Conservation (phyloP, 2,888 invertebrate species). For the Lycocerus yunnanus region DNA sequence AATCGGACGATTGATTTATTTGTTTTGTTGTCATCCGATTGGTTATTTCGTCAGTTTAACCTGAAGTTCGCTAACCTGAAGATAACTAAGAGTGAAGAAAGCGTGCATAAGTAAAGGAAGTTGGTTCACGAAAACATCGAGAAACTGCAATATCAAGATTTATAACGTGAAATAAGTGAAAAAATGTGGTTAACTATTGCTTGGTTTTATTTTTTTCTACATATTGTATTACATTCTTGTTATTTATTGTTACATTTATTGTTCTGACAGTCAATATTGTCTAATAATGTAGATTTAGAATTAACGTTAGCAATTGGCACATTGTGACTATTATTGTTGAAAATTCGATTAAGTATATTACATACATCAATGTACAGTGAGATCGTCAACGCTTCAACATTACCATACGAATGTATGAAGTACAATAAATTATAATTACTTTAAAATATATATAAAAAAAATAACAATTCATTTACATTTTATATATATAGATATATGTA, state of each 20-base stretch:
- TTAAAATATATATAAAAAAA: constrained; percentile 2
- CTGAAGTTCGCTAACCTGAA: too few species aligned
- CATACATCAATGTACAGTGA: constrained; percentile 18
- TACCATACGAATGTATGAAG: background rate
- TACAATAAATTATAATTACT: background rate
- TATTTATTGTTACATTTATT: constrained; percentile 46
- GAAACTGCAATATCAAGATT: too few species aligned
- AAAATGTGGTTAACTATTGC: background rate
- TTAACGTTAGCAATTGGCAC: constrained; percentile 38
- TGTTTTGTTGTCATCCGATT: too few species aligned
- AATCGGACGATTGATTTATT: too few species aligned
- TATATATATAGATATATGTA: background rate
- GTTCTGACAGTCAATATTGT: constrained; percentile 46
- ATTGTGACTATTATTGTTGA: constrained; percentile 35
- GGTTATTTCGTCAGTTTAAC: too few species aligned
- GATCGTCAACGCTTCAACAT: constrained; percentile 9
- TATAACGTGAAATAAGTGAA: too few species aligned
- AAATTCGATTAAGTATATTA: constrained; percentile 3
- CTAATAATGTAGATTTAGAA: constrained; percentile 41
- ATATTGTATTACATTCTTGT: constrained; percentile 27
- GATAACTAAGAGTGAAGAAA: too few species aligned
- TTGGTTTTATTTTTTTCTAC: constrained; percentile 12
- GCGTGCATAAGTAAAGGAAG: too few species aligned
- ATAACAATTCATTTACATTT: background rate
- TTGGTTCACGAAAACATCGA: too few species aligned